These are phyloP conservation scores for Oryctes rhinoceros DNA, from an alignment of 1,140 invertebrate genomes.

Conservation along the genomic window DNA sequence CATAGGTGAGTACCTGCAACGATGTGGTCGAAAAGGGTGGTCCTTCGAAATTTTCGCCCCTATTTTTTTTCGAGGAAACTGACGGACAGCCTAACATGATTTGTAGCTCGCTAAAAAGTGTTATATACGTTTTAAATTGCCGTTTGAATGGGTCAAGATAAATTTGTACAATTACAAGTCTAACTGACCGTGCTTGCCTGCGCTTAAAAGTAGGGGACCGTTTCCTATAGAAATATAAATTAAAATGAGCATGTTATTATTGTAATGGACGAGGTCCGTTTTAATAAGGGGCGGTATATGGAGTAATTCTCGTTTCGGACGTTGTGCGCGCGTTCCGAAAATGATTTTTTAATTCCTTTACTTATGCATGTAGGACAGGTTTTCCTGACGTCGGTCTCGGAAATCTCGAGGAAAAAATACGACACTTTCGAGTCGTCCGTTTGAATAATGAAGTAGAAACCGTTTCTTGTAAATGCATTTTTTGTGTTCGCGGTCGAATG, in stretches of 20 bases:
- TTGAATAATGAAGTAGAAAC: conserved; percentile 20
- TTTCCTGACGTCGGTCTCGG: neutral
- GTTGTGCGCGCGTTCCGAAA: neutral
- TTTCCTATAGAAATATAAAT: neutral
- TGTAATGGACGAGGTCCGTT: neutral
- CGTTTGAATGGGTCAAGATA: conserved; percentile 50
- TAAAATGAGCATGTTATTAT: conserved; percentile 25
- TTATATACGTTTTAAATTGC: conserved; percentile 53
- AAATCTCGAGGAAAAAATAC: neutral
- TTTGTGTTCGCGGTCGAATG: neutral
- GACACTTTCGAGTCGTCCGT: conserved; percentile 24
- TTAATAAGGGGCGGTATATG: neutral
- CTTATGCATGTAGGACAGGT: neutral
- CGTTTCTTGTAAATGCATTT: neutral
- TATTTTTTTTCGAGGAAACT: neutral
- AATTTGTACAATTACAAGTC: conserved; percentile 48
- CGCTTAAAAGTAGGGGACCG: neutral
- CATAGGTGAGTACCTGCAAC: conserved; percentile 47
- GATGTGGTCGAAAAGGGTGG: conserved; percentile 43
- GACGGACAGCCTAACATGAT: conserved; percentile 22
- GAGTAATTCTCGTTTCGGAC: neutral
- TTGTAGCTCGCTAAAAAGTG: conserved; percentile 50
- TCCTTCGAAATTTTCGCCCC: conserved; percentile 40
- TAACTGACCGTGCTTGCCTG: conserved; percentile 2
- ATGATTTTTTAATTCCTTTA: conserved; percentile 25